phyloP scores from a whole-genome alignment of 2,797 vertebrate species.

The Acrossocheilus wenchowensis region DNA sequence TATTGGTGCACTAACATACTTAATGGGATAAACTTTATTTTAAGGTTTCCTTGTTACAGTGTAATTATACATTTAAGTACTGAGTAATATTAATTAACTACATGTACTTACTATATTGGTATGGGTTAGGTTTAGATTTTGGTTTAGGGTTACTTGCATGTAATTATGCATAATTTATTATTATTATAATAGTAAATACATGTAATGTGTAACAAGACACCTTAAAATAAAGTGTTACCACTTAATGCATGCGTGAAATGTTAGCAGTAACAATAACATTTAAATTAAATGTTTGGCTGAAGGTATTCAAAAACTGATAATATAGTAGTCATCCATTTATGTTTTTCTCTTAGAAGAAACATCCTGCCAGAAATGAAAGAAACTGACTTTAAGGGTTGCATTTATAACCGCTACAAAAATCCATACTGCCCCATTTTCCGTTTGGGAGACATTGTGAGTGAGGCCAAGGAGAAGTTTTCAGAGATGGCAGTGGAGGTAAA shows the following conservation, averaged over 20 bases:
- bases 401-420: constrained; percentile 77
- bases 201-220: background rate
- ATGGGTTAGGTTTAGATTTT: background rate
- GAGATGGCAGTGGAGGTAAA: constrained; percentile 87
- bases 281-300: background rate
- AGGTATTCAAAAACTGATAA: background rate
- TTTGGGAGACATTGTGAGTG: constrained; percentile 80
- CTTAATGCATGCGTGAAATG: background rate
- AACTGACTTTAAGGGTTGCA: constrained; percentile 82
- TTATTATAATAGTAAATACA: background rate
- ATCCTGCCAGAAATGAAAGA: constrained; percentile 81
- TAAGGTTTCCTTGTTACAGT: background rate
- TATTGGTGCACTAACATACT: background rate
- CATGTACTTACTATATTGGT: background rate
- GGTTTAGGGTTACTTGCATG: background rate
- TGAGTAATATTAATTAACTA: background rate
- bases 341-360: constrained; percentile 79
- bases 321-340: background rate
- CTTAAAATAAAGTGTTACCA: background rate
- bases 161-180: background rate
- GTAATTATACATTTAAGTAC: background rate
- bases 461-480: constrained; percentile 85
- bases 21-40: background rate
- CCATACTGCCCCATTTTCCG: constrained; percentile 90
- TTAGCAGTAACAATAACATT: background rate